Evolutionary conservation across 2,888 invertebrate genomes (phyloP), one percentile per base, ranked within the genome.

Genomic region (Stegophylla sp.): DNA sequence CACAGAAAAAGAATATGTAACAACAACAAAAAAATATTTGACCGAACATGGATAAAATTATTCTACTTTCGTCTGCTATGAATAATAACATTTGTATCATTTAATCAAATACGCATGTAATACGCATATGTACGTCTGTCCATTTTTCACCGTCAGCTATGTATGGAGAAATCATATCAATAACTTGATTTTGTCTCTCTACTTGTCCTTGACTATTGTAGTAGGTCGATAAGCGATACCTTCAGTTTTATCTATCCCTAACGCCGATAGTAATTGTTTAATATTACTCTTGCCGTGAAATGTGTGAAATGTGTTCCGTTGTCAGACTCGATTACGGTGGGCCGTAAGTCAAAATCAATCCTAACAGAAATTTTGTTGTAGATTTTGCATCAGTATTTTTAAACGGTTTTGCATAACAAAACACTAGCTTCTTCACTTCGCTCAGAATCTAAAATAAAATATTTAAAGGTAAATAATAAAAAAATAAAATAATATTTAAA

Each of bases 101-200:
- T n/a, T n/a, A n/a, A n/a, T n/a, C n/a, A n/a, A n/a, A 15, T 28
- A 61, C 1, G 43, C 23, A 7, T 43, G 43, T 0, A 66, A 43
- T 5, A 66, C 43, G 1, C 5, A 43, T 12, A 13, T 43, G 1
- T 13, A 43, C 13, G 12, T 66, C 23, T 0, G 43, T 63, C 34
- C 34, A 63, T 1, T 34, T 28, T 34, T 63, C 61, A 34, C 61
- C 61, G 0, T n/a, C 34, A 1, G 17, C 9, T n/a, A 34, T n/a
- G 10, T 34, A n/a, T n/a, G 28, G 28, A 3, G 63, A 9, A 10
- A 34, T 63, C n/a, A 63, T 63, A 34, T 63, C 63, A 5, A 63
- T 63, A 9, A 63, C 34, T n/a, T 63, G 63, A 34, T 63, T 63
- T 63, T 34, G 34, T n/a, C 63, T 28, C n/a, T 63, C n/a, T 17